A percentile compares a stretch with the other conserved stretches of the same genome.
Conservation (phyloP, 1,140 invertebrate species). For the Penaeus chinensis region DNA sequence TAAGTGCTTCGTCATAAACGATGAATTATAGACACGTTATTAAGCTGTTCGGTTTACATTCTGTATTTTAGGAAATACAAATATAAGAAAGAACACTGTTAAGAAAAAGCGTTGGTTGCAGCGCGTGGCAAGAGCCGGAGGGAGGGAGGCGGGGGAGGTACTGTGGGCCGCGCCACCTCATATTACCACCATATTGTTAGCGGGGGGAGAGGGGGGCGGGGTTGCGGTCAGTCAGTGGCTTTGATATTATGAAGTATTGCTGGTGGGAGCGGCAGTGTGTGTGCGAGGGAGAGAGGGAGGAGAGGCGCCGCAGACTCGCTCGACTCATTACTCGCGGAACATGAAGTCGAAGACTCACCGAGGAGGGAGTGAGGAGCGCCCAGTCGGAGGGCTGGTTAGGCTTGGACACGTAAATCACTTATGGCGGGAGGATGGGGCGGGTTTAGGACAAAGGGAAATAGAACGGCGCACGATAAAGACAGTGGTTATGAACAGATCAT, state of each 20-base stretch:
- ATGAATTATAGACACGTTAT: too few relatives aligned
- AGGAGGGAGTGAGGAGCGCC: too few relatives aligned
- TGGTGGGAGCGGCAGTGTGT: slow-evolving; percentile 2
- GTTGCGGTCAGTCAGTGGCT: background rate
- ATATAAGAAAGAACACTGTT: background rate
- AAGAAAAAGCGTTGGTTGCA: background rate
- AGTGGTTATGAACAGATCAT: background rate
- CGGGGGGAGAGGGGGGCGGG: background rate
- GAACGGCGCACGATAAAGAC: background rate
- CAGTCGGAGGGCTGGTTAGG: background rate
- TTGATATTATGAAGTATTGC: too few relatives aligned
- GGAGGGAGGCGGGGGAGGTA: background rate
- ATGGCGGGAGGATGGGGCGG: background rate
- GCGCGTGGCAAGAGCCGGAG: background rate
- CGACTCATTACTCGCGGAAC: too few relatives aligned
- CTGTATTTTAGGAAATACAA: background rate
- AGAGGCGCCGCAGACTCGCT: background rate
- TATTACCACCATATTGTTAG: background rate
- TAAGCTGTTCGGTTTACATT: too few relatives aligned
- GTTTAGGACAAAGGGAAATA: background rate
- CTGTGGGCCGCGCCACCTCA: background rate
- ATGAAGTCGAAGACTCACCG: too few relatives aligned
- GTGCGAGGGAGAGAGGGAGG: slow-evolving; percentile 24
- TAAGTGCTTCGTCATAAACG: too few relatives aligned
- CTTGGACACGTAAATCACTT: background rate